These are phyloP conservation scores for Acipenser oxyrinchus DNA, from an alignment of 2,797 vertebrate genomes.

Conservation along the genomic window DNA sequence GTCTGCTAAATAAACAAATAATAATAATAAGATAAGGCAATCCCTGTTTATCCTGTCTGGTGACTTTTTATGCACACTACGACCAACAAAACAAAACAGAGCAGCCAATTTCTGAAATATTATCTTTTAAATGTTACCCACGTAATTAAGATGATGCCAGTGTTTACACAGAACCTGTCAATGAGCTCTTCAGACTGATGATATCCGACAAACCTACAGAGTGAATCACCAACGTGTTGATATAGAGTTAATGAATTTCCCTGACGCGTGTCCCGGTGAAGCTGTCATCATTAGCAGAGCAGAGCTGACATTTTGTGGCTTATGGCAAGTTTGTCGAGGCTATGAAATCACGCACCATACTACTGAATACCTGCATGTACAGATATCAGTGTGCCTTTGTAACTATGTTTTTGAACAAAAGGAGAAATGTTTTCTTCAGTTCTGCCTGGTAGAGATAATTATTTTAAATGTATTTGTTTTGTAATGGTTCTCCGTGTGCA, in stretches of 20 bases:
- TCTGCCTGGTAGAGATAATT: neutral
- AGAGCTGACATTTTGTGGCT: slow-evolving; percentile 33
- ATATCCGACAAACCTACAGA: slow-evolving; percentile 11
- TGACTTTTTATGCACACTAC: too few relatives aligned
- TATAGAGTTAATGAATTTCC: slow-evolving; percentile 17
- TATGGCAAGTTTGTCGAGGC: slow-evolving; percentile 40
- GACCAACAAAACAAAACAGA: too few relatives aligned
- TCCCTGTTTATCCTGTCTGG: too few relatives aligned
- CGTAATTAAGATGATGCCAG: too few relatives aligned
- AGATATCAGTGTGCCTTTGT: too few relatives aligned
- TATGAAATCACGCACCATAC: slow-evolving; percentile 31
- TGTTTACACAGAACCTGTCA: slow-evolving; percentile 15
- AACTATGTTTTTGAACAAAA: neutral
- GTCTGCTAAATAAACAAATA: too few relatives aligned
- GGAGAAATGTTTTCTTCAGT: too few relatives aligned
- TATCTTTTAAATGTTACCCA: too few relatives aligned
- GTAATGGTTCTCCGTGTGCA: neutral
- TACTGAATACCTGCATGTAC: too few relatives aligned
- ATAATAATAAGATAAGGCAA: too few relatives aligned
- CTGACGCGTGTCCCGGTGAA: slow-evolving; percentile 18
- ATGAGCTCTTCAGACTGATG: slow-evolving; percentile 15
- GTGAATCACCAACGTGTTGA: slow-evolving; percentile 37
- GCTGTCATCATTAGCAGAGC: slow-evolving; percentile 21
- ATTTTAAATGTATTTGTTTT: neutral
- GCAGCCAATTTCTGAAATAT: too few relatives aligned